Evolutionary conservation across 1,140 invertebrate genomes (phyloP), one percentile per base, ranked within the genome.

Genomic region (Trichomalopsis sarcophagae): DNA sequence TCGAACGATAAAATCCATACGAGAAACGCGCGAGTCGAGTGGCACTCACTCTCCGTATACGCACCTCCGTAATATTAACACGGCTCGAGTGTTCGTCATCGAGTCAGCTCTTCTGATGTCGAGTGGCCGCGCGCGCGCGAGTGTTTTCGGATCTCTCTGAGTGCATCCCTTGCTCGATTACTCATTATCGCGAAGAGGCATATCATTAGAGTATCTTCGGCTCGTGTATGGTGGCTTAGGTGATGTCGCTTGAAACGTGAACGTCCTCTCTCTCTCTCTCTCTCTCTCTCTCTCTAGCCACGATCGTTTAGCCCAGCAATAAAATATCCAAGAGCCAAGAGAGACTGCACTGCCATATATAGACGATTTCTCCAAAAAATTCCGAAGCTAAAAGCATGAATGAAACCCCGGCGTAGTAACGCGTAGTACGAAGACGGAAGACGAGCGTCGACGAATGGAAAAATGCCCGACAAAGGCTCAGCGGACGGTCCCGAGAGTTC

Each of bases 391-490:
- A 62, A 62, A 62, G 21, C 17, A n/a, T 62, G 55, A 62, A 62
- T 62, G 55, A 62, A 62, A 62, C 17, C 55, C n/a, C 55, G 17
- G 2, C 55, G 55, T 62, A 62, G 55, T 62, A 62, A 14, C 17
- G 55, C 21, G 33, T 44, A 81, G 71, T 69, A 66, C 9, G 6
- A 62, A 81, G 79, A 81, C 11, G 14, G 27, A 50, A 27, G 10
- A 47, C 13, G 71, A 71, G 82, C 27, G 27, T 1, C 27, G 79
- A 40, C 79, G 86, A 87, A 88, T 87, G 86, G 55, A 85, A 62
- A 85, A 73, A 78, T 44, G 73, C 66, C 10, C 2, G 9, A 76
- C 79, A 82, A 78, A 76, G 47, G 33, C 81, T 81, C 85, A 82
- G 77, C 78, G n/a, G 36, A 62, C 21, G 47, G 78, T 62, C 47